Base-by-base conservation (phyloP, 1,140 invertebrate genomes). In the Bombus confusus region DNA sequence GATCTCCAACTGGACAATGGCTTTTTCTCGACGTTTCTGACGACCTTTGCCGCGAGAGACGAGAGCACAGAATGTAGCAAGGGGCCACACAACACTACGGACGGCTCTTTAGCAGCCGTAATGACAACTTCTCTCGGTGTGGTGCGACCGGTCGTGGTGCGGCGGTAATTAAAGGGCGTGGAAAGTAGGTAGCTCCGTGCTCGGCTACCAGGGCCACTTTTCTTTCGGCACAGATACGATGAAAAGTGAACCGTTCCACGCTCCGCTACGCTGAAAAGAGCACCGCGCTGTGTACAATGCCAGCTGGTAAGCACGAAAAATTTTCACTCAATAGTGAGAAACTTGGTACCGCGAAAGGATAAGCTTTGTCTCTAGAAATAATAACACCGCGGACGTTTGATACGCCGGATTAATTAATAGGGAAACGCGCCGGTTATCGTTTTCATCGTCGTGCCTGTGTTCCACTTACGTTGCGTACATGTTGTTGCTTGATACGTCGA, bases 111-210 rank as follows among this genome's bases (percentile, higher is more conserved):
- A 57, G 25, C n/a, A 59, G 71, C 37, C 66, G 37, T 90, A 90
- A 90, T 83, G 88, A 87, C 79, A 81, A 85, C 79, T 87, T 90
- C 80, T 52, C 66, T 90, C 73, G 71, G 37, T 64, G 79, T 66
- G 57, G 13, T 9, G n/a, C 72, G 64, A 71, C 82, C 71, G 79
- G 71, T 79, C 73, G 86, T 73, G 76, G 75, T 81, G 79, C 72
- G 83, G n/a, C 57, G 83, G 75, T 90, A 90, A 90, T 90, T 90
- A 90, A 88, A 90, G 89, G 89, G 83, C 83, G 83, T 90, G 89
- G 86, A 90, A 75, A 87, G 77, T 81, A 85, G 86, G 62, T 76
- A 69, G 86, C 68, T 73, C 80, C 3, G 62, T 12, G 39, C 37
- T 75, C 52, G 31, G 76, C 71, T 62, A 47, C 77, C 57, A 52